Evolutionary conservation across 2,888 invertebrate species (phyloP).

Genomic region (Rotaria sp.): DNA sequence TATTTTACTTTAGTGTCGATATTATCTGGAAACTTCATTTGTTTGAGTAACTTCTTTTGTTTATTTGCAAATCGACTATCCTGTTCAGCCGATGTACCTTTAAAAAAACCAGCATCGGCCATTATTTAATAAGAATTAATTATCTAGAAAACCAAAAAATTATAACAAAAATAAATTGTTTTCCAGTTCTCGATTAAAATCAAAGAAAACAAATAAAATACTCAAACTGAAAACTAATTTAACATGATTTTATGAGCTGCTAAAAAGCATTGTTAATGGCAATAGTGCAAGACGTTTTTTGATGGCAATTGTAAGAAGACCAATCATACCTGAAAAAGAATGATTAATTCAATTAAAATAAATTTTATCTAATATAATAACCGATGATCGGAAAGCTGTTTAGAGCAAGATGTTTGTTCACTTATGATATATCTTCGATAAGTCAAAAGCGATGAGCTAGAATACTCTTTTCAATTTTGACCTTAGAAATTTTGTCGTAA

Average conservation of each 20-base stretch:
- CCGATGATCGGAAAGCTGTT: too few species aligned
- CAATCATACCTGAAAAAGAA: slow-evolving; percentile 39
- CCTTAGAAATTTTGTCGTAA: too few species aligned
- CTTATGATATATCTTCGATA: too few species aligned
- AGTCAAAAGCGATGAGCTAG: too few species aligned
- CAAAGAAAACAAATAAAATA: slow-evolving; percentile 56
- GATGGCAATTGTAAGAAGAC: slow-evolving; percentile 76
- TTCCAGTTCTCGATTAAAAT: too few species aligned
- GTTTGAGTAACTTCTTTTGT: slow-evolving; percentile 94
- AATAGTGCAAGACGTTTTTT: slow-evolving; percentile 86
- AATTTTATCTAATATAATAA: too few species aligned
- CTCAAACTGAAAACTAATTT: slow-evolving; percentile 87
- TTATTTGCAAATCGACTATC: slow-evolving; percentile 98
- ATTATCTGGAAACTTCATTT: slow-evolving; percentile 93
- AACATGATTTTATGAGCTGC: slow-evolving; percentile 81
- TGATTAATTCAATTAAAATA: too few species aligned
- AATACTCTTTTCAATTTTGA: too few species aligned
- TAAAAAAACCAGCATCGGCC: slow-evolving; percentile 53
- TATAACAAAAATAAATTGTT: too few species aligned
- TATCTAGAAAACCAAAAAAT: neutral
- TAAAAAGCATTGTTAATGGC: slow-evolving; percentile 84
- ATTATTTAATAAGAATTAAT: slow-evolving; percentile 42
- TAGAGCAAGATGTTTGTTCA: too few species aligned
- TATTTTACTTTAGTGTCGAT: slow-evolving; percentile 76
- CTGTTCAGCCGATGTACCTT: slow-evolving; percentile 91